Conservation (phyloP, 2,888 invertebrate genomes). For the Ormyrus nitidulus region DNA sequence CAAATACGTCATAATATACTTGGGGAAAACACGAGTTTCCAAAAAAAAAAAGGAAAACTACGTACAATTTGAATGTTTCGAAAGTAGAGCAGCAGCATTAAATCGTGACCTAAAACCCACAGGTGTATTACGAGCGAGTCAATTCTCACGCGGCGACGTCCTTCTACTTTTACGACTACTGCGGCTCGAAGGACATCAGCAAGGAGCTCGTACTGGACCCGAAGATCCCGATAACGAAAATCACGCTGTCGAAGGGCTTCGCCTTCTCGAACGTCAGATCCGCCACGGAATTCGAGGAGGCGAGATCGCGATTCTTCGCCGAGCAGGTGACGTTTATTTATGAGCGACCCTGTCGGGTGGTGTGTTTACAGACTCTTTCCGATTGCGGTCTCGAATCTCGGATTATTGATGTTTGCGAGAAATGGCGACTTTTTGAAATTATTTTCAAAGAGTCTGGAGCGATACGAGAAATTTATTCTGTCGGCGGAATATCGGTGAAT, state of each 20-base stretch:
- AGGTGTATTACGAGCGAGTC: conserved; percentile 89
- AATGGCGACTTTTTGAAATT: not conserved
- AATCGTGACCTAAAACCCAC: conserved; percentile 57
- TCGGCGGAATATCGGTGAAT: too few species aligned
- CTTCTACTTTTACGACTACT: conserved; percentile 86
- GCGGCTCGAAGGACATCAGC: conserved; percentile 86
- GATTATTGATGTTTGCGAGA: not conserved
- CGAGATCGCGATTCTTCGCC: conserved; percentile 86
- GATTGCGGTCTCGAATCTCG: too few species aligned
- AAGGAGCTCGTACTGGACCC: conserved; percentile 82
- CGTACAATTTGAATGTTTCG: too few species aligned
- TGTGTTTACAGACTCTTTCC: not conserved
- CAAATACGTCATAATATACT: too few species aligned
- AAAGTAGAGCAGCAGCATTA: not conserved
- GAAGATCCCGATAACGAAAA: conserved; percentile 85
- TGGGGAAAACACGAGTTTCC: too few species aligned
- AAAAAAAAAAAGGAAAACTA: too few species aligned
- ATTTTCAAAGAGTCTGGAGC: too few species aligned
- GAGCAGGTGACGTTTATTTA: conserved; percentile 77
- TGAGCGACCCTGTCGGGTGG: not conserved
- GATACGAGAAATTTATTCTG: too few species aligned
- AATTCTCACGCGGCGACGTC: conserved; percentile 88
- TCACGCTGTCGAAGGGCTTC: conserved; percentile 86
- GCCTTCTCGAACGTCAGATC: conserved; percentile 88
- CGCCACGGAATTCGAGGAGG: conserved; percentile 88